Evolutionary conservation across 1,140 invertebrate species (phyloP).

Genomic region (Temnothorax nylanderi): DNA sequence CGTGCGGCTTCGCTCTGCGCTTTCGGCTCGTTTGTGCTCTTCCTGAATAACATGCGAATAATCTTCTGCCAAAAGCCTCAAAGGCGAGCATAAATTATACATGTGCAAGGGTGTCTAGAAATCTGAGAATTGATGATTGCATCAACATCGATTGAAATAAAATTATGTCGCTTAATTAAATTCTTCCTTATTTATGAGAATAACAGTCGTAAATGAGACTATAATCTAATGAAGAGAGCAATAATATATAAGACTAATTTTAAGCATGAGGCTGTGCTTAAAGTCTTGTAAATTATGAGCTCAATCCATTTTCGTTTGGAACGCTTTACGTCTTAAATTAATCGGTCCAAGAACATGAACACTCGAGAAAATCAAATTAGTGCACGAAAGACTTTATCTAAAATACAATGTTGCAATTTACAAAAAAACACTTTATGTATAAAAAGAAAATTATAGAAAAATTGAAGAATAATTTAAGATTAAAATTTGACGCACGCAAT

Average conservation of each 20-base stretch:
- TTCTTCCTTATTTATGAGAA: neutral
- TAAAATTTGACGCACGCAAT: neutral
- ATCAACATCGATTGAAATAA: neutral
- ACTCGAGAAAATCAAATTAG: neutral
- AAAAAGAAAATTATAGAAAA: neutral
- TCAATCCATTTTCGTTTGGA: neutral
- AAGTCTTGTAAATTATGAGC: neutral
- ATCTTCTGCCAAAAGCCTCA: neutral
- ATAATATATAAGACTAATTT: neutral
- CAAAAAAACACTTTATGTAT: neutral
- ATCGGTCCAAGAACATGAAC: neutral
- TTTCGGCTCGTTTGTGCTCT: conserved; percentile 14
- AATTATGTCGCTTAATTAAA: neutral
- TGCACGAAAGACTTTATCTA: neutral
- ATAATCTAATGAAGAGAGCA: neutral
- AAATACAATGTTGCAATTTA: neutral
- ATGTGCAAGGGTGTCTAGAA: neutral
- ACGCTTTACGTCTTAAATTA: neutral
- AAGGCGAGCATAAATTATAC: neutral
- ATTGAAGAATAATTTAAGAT: neutral
- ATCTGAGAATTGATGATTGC: neutral
- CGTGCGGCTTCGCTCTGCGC: neutral
- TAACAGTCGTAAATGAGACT: neutral
- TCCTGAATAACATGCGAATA: conserved; percentile 15
- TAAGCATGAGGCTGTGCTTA: neutral